phyloP scores from a whole-genome alignment of 2,797 vertebrate species.

The Sardinella longiceps region DNA sequence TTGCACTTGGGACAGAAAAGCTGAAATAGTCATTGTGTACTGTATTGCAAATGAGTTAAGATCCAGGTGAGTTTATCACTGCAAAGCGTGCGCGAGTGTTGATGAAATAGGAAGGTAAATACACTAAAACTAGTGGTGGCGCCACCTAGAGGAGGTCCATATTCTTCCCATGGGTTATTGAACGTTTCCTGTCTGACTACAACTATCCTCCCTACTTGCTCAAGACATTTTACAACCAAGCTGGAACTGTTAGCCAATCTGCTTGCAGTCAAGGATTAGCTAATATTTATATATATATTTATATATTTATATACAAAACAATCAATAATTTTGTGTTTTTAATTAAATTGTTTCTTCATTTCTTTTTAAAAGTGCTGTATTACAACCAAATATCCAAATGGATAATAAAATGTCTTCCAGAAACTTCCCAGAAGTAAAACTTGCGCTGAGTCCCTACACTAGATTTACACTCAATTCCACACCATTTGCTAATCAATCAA shows the following conservation, averaged over 20 bases:
- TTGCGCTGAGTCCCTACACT: neutral
- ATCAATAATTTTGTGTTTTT: neutral
- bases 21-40: neutral
- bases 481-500: neutral
- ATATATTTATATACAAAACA: neutral
- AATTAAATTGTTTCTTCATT: conserved; percentile 9
- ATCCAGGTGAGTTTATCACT: neutral
- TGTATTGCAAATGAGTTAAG: neutral
- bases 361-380: conserved; percentile 13
- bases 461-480: conserved; percentile 21
- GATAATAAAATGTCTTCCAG: conserved; percentile 20
- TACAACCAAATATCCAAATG: conserved; percentile 24
- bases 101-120: neutral
- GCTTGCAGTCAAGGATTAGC: neutral
- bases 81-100: neutral
- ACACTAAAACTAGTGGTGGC: neutral
- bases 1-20: neutral
- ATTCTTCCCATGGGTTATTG: neutral
- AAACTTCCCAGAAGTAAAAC: conserved; percentile 25
- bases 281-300: neutral
- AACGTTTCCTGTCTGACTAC: neutral
- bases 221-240: neutral
- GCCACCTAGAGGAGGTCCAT: neutral
- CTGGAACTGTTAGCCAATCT: neutral
- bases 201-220: neutral